Base-by-base conservation (phyloP, 2,113 vertebrate species). In the Triplophysa siluroides region DNA sequence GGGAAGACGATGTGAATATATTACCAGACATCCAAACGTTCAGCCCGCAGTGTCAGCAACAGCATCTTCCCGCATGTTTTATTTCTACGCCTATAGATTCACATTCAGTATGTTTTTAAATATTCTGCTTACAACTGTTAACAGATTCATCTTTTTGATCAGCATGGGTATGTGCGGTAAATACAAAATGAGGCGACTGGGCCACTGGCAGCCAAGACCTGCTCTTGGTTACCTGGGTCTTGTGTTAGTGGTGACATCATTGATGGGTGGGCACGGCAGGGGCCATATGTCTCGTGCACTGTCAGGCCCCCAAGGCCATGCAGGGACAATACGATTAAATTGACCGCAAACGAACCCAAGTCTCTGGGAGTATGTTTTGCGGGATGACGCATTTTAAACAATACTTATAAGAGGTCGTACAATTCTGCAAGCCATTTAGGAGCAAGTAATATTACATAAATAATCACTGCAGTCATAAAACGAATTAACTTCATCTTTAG, bases 241-340 rank as follows among this genome's bases (percentile, higher is more conserved):
- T 47, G 18, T 71, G 26, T n/a, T 41, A 47, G 8, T 4, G 74
- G 81, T 78, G 81, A 83, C 84, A 79, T 85, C 84, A 83, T 43
- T 73, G 60, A 85, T 83, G 67, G n/a, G 77, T 58, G 33, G 62
- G 41, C 16, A 58, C 41, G 78, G 45, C 71, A 66, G 76, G 70
- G 67, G 62, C 61, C 73, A 10, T 78, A 47, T 80, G 81, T 80
- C 80, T 77, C 75, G 50, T 62, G 52, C 76, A 21, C 73, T 56
- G 62, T n/a, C 50, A 68, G 21, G 52, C 68, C 60, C 19, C n/a
- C 14, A 41, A 19, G 14, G 29, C 67, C 60, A 67, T 62, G 33
- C 16, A 1, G 16, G 60, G 56, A 26, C 26, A n/a, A 38, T 64
- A 23, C 18, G 16, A 71, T 41, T 41, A 24, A 21, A 61, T 56